A percentile compares a stretch with the other conserved stretches of the same genome.
phyloP scores from a whole-genome alignment of 92 coral and sea anemone species.

The Isaurus tuberculatus region DNA sequence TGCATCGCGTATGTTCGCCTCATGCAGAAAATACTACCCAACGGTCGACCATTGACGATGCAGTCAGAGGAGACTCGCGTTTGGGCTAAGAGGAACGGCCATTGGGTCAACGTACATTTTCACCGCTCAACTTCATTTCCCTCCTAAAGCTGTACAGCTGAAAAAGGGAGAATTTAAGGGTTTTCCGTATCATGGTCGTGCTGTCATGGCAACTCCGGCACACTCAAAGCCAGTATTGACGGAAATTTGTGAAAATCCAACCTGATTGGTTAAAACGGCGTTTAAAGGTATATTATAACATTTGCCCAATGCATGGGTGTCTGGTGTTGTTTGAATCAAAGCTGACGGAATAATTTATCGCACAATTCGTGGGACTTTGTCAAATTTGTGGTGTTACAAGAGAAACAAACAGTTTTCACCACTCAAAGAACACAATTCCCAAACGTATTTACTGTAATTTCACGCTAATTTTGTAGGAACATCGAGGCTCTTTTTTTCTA shows the following conservation, averaged over 20 bases:
- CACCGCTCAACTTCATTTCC: conserved; percentile 72
- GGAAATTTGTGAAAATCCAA: neutral
- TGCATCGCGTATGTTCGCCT: conserved; percentile 93
- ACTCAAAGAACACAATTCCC: too few species aligned
- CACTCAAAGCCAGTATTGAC: neutral
- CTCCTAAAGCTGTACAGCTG: neutral
- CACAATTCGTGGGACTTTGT: too few species aligned
- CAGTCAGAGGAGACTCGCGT: conserved; percentile 96
- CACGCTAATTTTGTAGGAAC: too few species aligned
- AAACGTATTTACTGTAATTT: too few species aligned
- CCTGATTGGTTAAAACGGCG: neutral
- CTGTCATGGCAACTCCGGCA: conserved; percentile 7
- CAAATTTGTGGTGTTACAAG: too few species aligned
- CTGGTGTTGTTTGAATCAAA: neutral
- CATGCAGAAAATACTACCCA: conserved; percentile 69
- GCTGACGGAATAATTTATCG: neutral
- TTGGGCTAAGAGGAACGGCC: conserved; percentile 88
- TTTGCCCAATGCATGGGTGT: neutral
- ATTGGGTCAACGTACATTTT: conserved; percentile 89
- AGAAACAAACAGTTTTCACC: too few species aligned
- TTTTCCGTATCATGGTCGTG: neutral
- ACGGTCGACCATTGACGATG: conserved; percentile 70
- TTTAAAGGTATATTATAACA: too few species aligned
- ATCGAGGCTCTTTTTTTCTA: too few species aligned
- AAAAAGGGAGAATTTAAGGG: neutral